A percentile compares a stretch with the other conserved stretches of the same genome.
phyloP scores from a whole-genome alignment of 2,888 invertebrate genomes.

The Polymixis flavicincta region DNA sequence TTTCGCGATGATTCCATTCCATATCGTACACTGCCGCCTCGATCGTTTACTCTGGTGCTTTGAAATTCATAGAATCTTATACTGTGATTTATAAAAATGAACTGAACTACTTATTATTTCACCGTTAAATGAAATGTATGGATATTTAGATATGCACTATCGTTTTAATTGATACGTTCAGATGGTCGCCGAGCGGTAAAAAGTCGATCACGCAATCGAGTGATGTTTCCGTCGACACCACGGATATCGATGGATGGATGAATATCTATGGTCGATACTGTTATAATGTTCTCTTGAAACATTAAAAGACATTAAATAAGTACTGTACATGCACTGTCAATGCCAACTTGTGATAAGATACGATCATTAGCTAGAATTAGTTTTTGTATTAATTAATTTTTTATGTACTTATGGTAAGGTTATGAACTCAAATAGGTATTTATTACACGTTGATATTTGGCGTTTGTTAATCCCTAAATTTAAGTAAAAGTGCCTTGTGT shows the following conservation, averaged over 20 bases:
- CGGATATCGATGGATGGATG: no score
- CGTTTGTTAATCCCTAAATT: constrained; percentile 66
- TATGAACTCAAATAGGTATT: constrained; percentile 74
- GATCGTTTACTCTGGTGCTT: constrained; percentile 61
- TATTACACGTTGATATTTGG: constrained; percentile 75
- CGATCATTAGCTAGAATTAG: constrained; percentile 70
- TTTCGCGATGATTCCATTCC: constrained; percentile 47
- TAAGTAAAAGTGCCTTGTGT: constrained; percentile 82
- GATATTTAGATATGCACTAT: constrained; percentile 49
- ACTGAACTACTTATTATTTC: constrained; percentile 49
- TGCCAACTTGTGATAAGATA: constrained; percentile 79
- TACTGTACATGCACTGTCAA: constrained; percentile 68
- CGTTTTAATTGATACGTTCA: constrained; percentile 41
- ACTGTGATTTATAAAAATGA: constrained; percentile 44
- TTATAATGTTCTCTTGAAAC: constrained; percentile 39
- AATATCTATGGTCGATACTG: constrained; percentile 32
- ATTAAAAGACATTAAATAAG: constrained; percentile 35
- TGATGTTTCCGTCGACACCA: constrained; percentile 27
- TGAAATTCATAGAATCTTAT: constrained; percentile 38
- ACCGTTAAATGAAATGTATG: constrained; percentile 42
- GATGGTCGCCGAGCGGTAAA: constrained; percentile 32
- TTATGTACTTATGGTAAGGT: constrained; percentile 81
- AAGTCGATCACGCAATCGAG: constrained; percentile 29
- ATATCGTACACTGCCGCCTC: constrained; percentile 38
- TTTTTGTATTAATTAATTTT: constrained; percentile 67